Base-by-base conservation (phyloP, 1,140 invertebrate genomes). In the Planococcus citri region DNA sequence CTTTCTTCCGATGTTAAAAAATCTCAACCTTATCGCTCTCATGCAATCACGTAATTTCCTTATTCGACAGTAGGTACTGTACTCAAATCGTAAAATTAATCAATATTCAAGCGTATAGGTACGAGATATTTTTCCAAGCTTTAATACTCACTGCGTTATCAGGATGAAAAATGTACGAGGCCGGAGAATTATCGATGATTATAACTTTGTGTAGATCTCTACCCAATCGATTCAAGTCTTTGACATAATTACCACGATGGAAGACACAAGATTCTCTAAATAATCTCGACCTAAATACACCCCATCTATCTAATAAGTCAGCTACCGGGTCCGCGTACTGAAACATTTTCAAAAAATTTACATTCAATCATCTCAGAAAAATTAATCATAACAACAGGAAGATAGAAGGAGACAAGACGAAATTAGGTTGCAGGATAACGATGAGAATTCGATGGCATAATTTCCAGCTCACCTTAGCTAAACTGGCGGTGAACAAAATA, bases 251-350 rank as follows among this genome's bases (percentile, higher is more conserved):
- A 74, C 97, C 97, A 78, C 94, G 87, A 84, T 98, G 95, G 86
- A 97, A 98, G 79, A 98, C 95, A 84, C 97, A 99, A 72, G 96
- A 97, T 86, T 99, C 97, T 79, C 97, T 87, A 85, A 99, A 99
- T 75, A 99, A 83, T 76, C 97, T 86, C 73, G 93, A 87, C 76
- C 94, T 87, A 82, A 99, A 98, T 68, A 98, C 95, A 77, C 91
- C 92, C 94, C 95, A 97, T 83, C 91, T 91, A 81, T 99, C 97
- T 71, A 99, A 82, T 73, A 99, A 83, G 84, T 99, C 95, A 67
- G 96, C 95, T 71, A 99, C 97, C 58, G 97, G 97, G 84, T 99
- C 97, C 72, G 97, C 97, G 83, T 99, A 99, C 89, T 92, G 78
- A 27, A 79, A 79, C 67, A 41, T 29, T n/a, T n/a, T n/a, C n/a